These are phyloP conservation scores for Sturnira hondurensis DNA, from an alignment of 2,113 vertebrate species.

Conservation along the genomic window DNA sequence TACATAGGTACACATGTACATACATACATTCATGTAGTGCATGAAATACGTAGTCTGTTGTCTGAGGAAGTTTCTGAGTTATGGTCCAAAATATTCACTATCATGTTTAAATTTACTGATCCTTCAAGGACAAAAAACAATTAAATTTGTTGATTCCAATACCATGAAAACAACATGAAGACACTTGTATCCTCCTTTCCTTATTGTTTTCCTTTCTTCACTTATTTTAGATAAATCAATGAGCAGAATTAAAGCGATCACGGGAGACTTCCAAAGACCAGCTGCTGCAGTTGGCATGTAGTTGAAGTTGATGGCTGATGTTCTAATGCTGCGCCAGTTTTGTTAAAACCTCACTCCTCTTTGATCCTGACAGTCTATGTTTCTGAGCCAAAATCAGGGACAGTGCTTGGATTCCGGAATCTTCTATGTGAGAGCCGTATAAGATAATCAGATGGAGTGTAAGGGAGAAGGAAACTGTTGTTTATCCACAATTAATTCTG, in stretches of 20 bases:
- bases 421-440: background rate
- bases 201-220: background rate
- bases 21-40: background rate
- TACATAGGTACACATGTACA: background rate
- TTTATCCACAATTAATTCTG: background rate
- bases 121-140: background rate
- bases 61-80: background rate
- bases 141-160: background rate
- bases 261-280: constrained; percentile 30
- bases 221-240: constrained; percentile 29
- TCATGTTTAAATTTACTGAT: background rate
- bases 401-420: background rate
- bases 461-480: background rate
- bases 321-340: constrained; percentile 10
- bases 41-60: background rate
- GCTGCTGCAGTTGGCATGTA: constrained; percentile 26
- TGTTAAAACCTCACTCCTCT: constrained; percentile 17
- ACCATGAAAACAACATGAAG: background rate
- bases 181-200: background rate
- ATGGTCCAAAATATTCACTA: background rate
- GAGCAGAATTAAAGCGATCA: constrained; percentile 9
- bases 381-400: constrained; percentile 16
- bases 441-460: background rate
- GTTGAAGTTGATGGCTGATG: constrained; percentile 45
- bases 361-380: constrained; percentile 25